Evolutionary conservation across 2,113 vertebrate genomes (phyloP), one percentile per base, ranked within the genome.

Genomic region (Dascyllus trimaculatus): DNA sequence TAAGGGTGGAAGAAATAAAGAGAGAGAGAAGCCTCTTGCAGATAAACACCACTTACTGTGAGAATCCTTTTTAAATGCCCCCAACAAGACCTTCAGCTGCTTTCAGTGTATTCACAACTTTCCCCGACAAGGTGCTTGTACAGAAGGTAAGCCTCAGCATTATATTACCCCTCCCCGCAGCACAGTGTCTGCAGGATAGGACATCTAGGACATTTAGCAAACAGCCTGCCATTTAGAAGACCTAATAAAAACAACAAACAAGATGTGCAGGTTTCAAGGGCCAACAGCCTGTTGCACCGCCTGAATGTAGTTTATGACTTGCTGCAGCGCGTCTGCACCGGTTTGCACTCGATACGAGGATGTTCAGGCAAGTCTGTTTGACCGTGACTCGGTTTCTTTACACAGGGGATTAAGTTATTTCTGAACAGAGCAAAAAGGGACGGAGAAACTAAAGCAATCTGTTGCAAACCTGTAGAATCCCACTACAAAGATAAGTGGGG

Each of bases 1-100:
- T 51, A 81, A 38, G 51, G 54, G 52, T 80, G 51, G 60, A 35
- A 45, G 25, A 4, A 25, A 57, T n/a, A 38, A 63, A 78, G 4
- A 43, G 40, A 15, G 43, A 22, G 59, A 54, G 46, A 67, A 71
- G 15, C 11, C 14, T 60, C 61, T 61, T 64, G 63, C 19, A 82
- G 59, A 89, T 71, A 84, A 88, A 87, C 59, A 80, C 61, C 86
- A 76, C 82, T 85, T 69, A 52, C 54, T 65, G 40, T 60, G 64
- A 71, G 63, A 60, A 48, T 73, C 35, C 26, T 38, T 61, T 69
- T 40, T 2, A 53, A 81, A 75, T 61, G 11, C 40, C 45, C 45
- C 25, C 38, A 66, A 61, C 21, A 54, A 53, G 26, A 75, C 63
- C 45, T 74, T 58, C 13, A 11, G 24, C 29, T 54, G 52, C 62